Evolutionary conservation across 1,140 invertebrate species (phyloP).

Genomic region (Drusus annulatus): DNA sequence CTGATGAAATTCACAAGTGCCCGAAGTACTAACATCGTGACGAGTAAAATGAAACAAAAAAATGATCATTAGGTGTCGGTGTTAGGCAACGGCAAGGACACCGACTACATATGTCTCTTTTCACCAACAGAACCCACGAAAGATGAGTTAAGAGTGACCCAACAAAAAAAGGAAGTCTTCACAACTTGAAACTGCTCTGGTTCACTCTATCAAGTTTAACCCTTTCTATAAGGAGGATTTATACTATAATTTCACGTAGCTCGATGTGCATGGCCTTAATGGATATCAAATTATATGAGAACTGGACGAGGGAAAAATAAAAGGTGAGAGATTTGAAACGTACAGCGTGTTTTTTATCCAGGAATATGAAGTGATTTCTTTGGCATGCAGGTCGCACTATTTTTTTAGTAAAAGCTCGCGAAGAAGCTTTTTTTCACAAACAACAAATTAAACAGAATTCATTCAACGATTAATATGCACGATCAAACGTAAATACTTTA

Average conservation of each 20-base stretch:
- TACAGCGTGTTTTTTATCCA: slow-evolving; percentile 8
- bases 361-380: neutral
- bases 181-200: neutral
- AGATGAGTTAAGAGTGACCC: neutral
- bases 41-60: slow-evolving; percentile 43
- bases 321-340: slow-evolving; percentile 32
- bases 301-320: slow-evolving; percentile 32
- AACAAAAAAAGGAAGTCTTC: neutral
- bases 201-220: neutral
- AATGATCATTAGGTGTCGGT: slow-evolving; percentile 45
- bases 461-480: no score
- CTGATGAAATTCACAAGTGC: slow-evolving; percentile 3
- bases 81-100: slow-evolving; percentile 39
- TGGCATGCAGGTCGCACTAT: neutral
- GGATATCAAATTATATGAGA: slow-evolving; percentile 41
- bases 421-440: neutral
- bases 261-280: slow-evolving; percentile 12
- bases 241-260: neutral
- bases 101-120: slow-evolving; percentile 1
- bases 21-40: slow-evolving; percentile 34
- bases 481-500: no score
- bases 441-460: no score
- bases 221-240: neutral
- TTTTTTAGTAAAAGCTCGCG: neutral
- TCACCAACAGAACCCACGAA: neutral